phyloP scores from a whole-genome alignment of 2,888 invertebrate species.

The Trilocha varians region DNA sequence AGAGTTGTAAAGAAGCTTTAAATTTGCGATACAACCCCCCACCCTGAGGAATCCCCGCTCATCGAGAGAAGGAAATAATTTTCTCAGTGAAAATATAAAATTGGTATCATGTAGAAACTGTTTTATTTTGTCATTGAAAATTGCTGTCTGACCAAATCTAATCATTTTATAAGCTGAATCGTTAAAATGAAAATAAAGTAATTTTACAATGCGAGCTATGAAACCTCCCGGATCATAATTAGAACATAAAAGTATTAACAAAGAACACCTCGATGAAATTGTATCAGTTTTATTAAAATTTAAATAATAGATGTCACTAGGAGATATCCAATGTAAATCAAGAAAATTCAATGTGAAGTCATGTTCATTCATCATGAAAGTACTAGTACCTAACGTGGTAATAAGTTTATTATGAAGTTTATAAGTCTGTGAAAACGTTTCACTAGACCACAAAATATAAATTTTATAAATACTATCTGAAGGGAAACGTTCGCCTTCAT shows the following conservation, averaged over 20 bases:
- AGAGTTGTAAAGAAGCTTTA: not conserved
- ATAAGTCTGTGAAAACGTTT: not conserved
- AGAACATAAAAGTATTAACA: not conserved
- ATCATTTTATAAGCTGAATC: not conserved
- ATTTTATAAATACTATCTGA: constrained; percentile 5
- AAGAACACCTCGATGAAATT: not conserved
- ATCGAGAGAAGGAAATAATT: constrained; percentile 2
- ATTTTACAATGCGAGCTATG: too few relatives aligned
- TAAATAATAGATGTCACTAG: not conserved
- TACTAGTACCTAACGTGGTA: not conserved
- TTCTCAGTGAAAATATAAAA: not conserved
- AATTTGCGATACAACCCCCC: constrained; percentile 2
- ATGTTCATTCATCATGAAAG: too few relatives aligned
- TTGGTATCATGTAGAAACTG: not conserved
- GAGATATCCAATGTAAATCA: not conserved
- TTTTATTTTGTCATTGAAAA: constrained; percentile 4
- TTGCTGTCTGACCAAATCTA: constrained; percentile 1
- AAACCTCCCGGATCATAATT: constrained; percentile 1
- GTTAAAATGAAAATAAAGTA: not conserved
- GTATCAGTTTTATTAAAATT: not conserved
- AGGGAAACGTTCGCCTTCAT: constrained; percentile 9
- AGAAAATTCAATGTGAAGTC: too few relatives aligned
- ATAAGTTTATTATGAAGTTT: not conserved
- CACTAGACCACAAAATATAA: constrained; percentile 3
- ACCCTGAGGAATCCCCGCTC: constrained; percentile 8